Evolutionary conservation across 2,797 vertebrate genomes (phyloP).

Genomic region (Sebastes cheni): DNA sequence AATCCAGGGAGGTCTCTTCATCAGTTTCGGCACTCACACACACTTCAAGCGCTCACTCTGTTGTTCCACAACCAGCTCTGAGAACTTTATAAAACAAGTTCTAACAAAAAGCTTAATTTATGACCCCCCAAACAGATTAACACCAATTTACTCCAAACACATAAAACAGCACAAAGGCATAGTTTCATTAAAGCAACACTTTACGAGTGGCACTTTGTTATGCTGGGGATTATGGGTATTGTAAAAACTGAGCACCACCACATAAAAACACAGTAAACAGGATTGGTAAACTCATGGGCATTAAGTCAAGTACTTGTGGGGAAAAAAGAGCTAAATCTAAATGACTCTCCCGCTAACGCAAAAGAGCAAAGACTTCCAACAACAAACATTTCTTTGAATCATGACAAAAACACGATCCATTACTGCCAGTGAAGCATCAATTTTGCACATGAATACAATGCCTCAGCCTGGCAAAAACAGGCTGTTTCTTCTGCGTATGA

Average conservation of each 20-base stretch:
- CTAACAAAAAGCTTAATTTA: conserved; percentile 59
- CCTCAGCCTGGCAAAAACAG: conserved; percentile 4
- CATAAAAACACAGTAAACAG: conserved; percentile 61
- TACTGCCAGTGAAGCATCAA: conserved; percentile 11
- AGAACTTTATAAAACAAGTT: conserved; percentile 50
- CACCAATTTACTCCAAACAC: conserved; percentile 61
- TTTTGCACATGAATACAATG: conserved; percentile 21
- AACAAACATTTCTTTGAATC: conserved; percentile 25
- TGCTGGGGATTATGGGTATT: conserved; percentile 62
- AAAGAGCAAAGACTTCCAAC: conserved; percentile 11
- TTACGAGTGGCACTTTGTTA: conserved; percentile 64
- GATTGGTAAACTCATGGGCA: conserved; percentile 53
- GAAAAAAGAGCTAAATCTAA: conserved; percentile 40
- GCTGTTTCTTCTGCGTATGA: conserved; percentile 1
- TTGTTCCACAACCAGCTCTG: conserved; percentile 38
- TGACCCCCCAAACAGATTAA: conserved; percentile 57
- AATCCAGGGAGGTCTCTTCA: conserved; percentile 69
- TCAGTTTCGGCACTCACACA: conserved; percentile 43
- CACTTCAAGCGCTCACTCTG: conserved; percentile 20
- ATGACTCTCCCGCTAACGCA: conserved; percentile 29
- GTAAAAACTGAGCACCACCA: conserved; percentile 66
- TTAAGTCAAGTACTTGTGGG: conserved; percentile 50
- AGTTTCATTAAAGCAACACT: conserved; percentile 60
- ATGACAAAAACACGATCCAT: conserved; percentile 19
- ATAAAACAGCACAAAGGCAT: conserved; percentile 54